These are phyloP conservation scores for Monochamus saltuarius DNA, from an alignment of 1,140 invertebrate species.

Conservation along the genomic window DNA sequence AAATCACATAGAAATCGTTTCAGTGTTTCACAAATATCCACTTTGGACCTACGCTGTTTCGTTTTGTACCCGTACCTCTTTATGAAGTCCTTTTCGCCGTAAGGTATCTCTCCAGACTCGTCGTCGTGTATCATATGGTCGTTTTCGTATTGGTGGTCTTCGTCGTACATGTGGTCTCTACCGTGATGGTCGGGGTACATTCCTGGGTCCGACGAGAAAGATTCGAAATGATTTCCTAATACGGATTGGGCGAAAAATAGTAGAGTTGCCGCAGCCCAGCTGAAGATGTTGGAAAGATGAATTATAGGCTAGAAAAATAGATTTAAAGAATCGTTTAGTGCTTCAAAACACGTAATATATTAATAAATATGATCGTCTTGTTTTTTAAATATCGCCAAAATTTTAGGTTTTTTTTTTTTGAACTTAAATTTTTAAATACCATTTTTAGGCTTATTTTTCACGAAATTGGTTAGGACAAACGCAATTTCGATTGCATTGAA, in stretches of 20 bases:
- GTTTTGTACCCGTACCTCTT: background rate
- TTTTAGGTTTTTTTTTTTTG: too few relatives aligned
- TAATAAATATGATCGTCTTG: too few relatives aligned
- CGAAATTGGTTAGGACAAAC: too few relatives aligned
- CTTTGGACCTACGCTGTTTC: too few relatives aligned
- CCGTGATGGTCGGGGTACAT: conserved; percentile 2
- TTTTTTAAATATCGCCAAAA: too few relatives aligned
- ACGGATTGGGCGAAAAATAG: conserved; percentile 23
- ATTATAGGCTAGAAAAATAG: conserved; percentile 30
- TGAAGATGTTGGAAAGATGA: conserved; percentile 30
- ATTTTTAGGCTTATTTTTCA: too few relatives aligned
- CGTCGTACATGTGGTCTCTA: background rate
- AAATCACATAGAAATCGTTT: too few relatives aligned
- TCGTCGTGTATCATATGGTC: conserved; percentile 55
- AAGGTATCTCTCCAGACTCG: conserved; percentile 52
- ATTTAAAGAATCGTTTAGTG: background rate
- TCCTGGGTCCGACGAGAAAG: background rate
- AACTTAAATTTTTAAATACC: too few relatives aligned
- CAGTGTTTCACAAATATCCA: too few relatives aligned
- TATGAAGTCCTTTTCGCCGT: conserved; percentile 57
- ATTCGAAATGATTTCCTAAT: conserved; percentile 22
- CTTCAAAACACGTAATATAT: too few relatives aligned
- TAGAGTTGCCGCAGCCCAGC: conserved; percentile 26
- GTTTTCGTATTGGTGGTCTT: conserved; percentile 47
- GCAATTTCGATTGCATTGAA: too few relatives aligned